These are phyloP conservation scores for Noctuana brunneofusca DNA, from an alignment of 2,888 invertebrate genomes.

Conservation along the genomic window DNA sequence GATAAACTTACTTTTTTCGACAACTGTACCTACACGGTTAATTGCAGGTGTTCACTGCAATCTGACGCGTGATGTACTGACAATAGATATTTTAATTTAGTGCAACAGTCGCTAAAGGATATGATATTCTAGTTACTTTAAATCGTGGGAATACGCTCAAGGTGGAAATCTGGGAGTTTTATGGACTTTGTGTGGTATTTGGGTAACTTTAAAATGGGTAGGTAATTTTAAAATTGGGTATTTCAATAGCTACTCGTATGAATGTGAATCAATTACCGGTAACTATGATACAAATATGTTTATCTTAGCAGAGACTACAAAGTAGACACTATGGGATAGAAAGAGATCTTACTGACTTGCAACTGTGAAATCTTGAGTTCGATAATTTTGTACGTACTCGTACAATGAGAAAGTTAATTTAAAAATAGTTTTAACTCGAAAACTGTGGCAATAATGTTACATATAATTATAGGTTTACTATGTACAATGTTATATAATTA, in stretches of 20 bases:
- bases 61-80: conserved; percentile 41
- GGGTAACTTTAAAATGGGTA: conserved; percentile 4
- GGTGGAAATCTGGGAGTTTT: conserved; percentile 44
- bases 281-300: too few species aligned
- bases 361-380: too few species aligned
- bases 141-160: conserved; percentile 58
- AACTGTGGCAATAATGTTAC: too few species aligned
- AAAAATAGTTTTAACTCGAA: too few species aligned
- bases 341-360: too few species aligned
- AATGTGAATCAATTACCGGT: background rate
- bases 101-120: conserved; percentile 36
- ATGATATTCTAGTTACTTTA: conserved; percentile 29
- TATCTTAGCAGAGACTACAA: too few species aligned
- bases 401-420: too few species aligned
- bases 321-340: too few species aligned
- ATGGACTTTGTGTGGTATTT: conserved; percentile 8
- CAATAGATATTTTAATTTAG: conserved; percentile 43
- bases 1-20: background rate
- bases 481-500: too few species aligned
- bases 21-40: conserved; percentile 4
- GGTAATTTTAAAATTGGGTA: background rate
- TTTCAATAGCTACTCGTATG: background rate
- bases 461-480: too few species aligned
- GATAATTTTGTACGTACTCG: too few species aligned
- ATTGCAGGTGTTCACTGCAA: conserved; percentile 43